Base-by-base conservation (phyloP, 2,888 invertebrate genomes). In the Caenorhabditis virilis region DNA sequence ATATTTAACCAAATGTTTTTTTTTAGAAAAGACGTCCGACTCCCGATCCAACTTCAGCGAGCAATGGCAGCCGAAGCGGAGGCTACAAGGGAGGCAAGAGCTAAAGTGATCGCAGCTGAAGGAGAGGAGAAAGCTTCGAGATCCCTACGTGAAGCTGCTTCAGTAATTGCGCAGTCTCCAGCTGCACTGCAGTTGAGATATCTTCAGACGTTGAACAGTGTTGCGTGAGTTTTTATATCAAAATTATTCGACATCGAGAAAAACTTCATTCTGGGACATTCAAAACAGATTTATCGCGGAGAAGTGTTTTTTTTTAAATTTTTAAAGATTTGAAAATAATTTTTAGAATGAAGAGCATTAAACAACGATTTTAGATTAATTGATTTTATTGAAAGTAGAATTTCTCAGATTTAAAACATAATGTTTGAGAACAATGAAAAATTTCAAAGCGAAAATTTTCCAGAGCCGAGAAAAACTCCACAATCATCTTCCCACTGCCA, bases 51-150 rank as follows among this genome's bases (percentile, higher is more conserved):
- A 84, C 86, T 94, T 51, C 94, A 94, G 84, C 88, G 93, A 48
- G 93, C 93, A 0, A 94, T 94, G 94, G 94, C 94, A 0, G 93
- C 93, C 0, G 94, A 94, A 84, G 94, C 93, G 0, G 93, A 94
- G 80, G 93, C 93, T 0, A 90, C 93, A 0, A 88, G 93, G 36
- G 93, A 94, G 84, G 93, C 93, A 11, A 54, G 77, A 22, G 80
- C 80, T 1, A 80, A 80, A 64, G 64, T 64, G 0, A 94, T 95
- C 74, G 93, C 93, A 0, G 95, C 95, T 5, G 95, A 95, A 84
- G 95, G 95, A 27, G 95, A 97, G 84, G 78, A 81, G 52, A 80
- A 80, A 57, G 95, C 95, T 1, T 93, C 95, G 15, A 86, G 92
- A 27, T 94, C 95, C 0, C 87, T 97, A 38, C 90, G 94, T 57